Percentiles rank a stretch among this genome's conserved stretches.
Conservation (phyloP, 2,888 invertebrate species). For the Drepana falcataria region DNA sequence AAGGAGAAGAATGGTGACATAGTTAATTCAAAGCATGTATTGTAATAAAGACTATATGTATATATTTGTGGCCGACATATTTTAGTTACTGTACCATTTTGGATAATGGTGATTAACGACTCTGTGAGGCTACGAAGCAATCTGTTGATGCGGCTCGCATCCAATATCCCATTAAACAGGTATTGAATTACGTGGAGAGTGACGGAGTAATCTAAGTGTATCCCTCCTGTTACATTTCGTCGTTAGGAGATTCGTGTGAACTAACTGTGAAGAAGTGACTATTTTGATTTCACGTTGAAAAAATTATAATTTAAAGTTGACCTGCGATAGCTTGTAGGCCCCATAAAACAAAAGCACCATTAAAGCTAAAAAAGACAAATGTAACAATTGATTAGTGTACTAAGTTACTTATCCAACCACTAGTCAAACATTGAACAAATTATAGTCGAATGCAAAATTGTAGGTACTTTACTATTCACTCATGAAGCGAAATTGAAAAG, state of each 20-base stretch:
- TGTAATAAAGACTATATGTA: slow-evolving; percentile 4
- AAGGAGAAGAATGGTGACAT: too few species aligned
- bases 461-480: slow-evolving; percentile 12
- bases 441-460: slow-evolving; percentile 13
- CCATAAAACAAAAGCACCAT: too few species aligned
- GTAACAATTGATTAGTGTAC: too few species aligned
- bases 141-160: slow-evolving; percentile 7
- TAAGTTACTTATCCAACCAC: not conserved
- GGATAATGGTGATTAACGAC: slow-evolving; percentile 28
- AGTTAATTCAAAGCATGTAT: too few species aligned
- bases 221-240: not conserved
- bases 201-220: not conserved
- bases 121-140: slow-evolving; percentile 16
- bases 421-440: slow-evolving; percentile 9
- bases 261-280: too few species aligned
- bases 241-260: not conserved
- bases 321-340: too few species aligned
- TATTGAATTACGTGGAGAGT: slow-evolving; percentile 3
- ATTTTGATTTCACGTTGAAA: too few species aligned
- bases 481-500: slow-evolving; percentile 16
- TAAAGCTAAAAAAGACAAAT: too few species aligned
- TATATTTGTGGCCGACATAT: too few species aligned
- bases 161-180: slow-evolving; percentile 9
- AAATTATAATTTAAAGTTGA: too few species aligned
- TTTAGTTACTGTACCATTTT: slow-evolving; percentile 5